Evolutionary conservation across 2,888 invertebrate species (phyloP), one percentile per base, ranked within the genome.

Genomic region (Agonopterix subpropinquella): DNA sequence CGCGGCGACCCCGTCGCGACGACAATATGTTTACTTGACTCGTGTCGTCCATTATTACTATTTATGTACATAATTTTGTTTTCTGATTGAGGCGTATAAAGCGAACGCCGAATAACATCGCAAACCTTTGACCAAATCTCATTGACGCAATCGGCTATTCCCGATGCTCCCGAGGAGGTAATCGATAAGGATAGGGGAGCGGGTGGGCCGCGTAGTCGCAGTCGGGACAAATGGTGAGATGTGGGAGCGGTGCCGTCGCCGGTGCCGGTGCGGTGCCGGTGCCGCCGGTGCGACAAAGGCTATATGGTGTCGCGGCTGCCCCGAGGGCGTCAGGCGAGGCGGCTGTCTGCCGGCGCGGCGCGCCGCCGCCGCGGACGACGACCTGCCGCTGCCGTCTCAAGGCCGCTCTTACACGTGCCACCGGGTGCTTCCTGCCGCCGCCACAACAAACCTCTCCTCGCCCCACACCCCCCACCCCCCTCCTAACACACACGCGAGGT

Each of bases 381-480:
- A 68, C 81, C 81, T 83, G 83, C 82, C 74, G 85, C 28, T 71
- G 72, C 72, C 74, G 85, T 83, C 83, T 83, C 86, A 85, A 85
- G 85, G 85, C 83, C 84, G 84, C 73, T 72, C 71, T 79, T 83
- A 84, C 85, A 81, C 85, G 86, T 81, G 82, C 82, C 80, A 76
- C 73, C 69, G 77, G 76, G 70, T 79, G 80, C 79, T 83, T 81
- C 78, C 84, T 80, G 80, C 77, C 81, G 77, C 76, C 80, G 82
- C 80, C 84, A 84, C 83, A 84, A 84, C 82, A 84, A 83, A 80
- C 80, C 79, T 70, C 73, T 72, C 77, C 66, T 73, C 79, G 73
- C 73, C 77, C 73, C 72, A 66, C 72, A 70, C 70, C 66, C 68
- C 65, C 70, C 67, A 8, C 45, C 70, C 66, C 68, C 44, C 45